phyloP scores from a whole-genome alignment of 30 jellyfish, hydroid and myxozoan genomes.

The Aurelia coerulea region DNA sequence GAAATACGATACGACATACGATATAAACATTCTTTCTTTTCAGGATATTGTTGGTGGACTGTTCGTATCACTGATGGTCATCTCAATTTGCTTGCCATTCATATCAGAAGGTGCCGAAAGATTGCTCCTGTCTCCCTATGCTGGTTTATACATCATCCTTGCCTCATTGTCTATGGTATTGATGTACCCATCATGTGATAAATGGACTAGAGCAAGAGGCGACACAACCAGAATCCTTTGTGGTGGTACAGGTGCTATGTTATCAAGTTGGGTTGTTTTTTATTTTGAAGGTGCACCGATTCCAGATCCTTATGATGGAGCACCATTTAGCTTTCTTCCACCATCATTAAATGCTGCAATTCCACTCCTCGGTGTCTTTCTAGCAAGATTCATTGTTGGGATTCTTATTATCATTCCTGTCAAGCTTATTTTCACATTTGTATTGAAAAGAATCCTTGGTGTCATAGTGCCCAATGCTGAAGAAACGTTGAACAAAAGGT shows the following conservation, averaged over 20 bases:
- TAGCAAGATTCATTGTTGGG: constrained; percentile 70
- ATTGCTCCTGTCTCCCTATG: constrained; percentile 68
- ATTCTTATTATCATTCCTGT: constrained; percentile 80
- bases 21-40: neutral
- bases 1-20: too few relatives aligned
- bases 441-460: constrained; percentile 40
- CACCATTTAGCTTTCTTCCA: constrained; percentile 43
- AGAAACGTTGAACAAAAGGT: constrained; percentile 57
- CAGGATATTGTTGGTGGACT: constrained; percentile 93
- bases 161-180: constrained; percentile 67
- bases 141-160: constrained; percentile 76
- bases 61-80: constrained; percentile 80
- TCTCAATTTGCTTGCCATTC: constrained; percentile 81
- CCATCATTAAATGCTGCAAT: constrained; percentile 21
- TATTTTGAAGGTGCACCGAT: constrained; percentile 81
- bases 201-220: constrained; percentile 92
- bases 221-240: constrained; percentile 93
- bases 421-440: constrained; percentile 66
- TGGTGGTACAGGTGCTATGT: constrained; percentile 94
- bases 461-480: constrained; percentile 54
- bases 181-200: constrained; percentile 84
- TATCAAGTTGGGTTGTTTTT: constrained; percentile 82
- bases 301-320: constrained; percentile 91
- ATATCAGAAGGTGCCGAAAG: constrained; percentile 78
- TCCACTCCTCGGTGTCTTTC: constrained; percentile 20